Evolutionary conservation across 2,797 vertebrate species (phyloP), one percentile per base, ranked within the genome.

Genomic region (Sciurus carolinensis): DNA sequence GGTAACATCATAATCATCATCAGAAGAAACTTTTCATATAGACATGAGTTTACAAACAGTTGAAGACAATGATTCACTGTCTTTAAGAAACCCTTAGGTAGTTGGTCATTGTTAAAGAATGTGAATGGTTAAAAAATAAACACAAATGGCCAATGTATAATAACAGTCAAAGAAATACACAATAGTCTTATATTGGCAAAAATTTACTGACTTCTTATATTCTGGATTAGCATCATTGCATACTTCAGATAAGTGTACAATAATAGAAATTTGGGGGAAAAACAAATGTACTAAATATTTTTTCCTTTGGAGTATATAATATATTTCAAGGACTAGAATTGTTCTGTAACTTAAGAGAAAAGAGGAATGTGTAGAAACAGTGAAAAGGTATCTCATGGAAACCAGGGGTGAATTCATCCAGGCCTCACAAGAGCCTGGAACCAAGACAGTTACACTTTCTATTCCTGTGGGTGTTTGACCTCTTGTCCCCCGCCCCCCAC

Each of bases 141-240:
- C 7, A 62, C 26, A 76, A 85, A 88, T 91, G 42, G 47, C 54
- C 71, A 54, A 89, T 18, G 71, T 10, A 22, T 87, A 83, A 69
- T 14, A 91, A 33, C 39, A 62, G 47, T 64, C 50, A 94, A 84
- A 93, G 73, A 89, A 80, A 64, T 95, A 62, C 18, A 82, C 15
- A 75, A 33, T 79, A 64, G 66, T 85, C 57, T 62, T 69, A 33
- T 81, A 22, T 26, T 26, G 5, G 33, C 44, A 90, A 44, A 59
- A 42, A 24, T 75, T 76, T 95, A 30, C 62, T 66, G 15, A 94
- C 50, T 83, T 50, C 18, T 94, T 90, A 14, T 87, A 59, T 84
- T 90, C 36, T 87, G 44, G 50, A 36, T 44, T 90, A 77, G n/a
- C 10, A 67, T 9, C 7, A 22, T 67, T 79, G 4, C 50, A 7